Percentiles rank a stretch among this genome's conserved stretches.
Conservation (phyloP, 2,113 vertebrate genomes). For the Chaenocephalus aceratus region DNA sequence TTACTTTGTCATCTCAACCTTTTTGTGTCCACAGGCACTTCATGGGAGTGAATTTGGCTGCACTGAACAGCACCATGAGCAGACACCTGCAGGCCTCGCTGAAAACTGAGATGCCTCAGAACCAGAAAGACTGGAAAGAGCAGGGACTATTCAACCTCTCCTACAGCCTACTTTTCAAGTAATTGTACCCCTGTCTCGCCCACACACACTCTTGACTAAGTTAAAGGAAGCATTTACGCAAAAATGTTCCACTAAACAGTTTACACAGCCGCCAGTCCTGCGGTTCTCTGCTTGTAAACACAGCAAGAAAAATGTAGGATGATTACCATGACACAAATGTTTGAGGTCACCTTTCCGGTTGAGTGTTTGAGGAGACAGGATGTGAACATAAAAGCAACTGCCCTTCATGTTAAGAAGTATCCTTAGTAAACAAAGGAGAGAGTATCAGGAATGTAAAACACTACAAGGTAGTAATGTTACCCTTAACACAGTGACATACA, state of each 20-base stretch:
- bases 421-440: background rate
- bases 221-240: slow-evolving; percentile 1
- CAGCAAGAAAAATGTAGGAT: slow-evolving; percentile 19
- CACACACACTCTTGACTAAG: background rate
- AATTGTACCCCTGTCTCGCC: background rate
- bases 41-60: slow-evolving; percentile 77
- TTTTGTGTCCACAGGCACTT: slow-evolving; percentile 82
- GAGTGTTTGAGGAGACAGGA: background rate
- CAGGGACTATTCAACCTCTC: slow-evolving; percentile 85
- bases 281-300: slow-evolving; percentile 63
- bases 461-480: background rate
- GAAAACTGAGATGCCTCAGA: slow-evolving; percentile 66
- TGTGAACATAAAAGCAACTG: background rate
- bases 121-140: slow-evolving; percentile 83
- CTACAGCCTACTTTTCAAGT: slow-evolving; percentile 89
- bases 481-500: background rate
- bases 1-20: background rate
- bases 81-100: slow-evolving; percentile 81
- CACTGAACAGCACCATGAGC: slow-evolving; percentile 79
- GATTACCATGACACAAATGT: background rate
- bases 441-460: slow-evolving; percentile 4
- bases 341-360: background rate
- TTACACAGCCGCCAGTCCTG: slow-evolving; percentile 41
- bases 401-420: background rate
- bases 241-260: slow-evolving; percentile 58